A percentile compares a stretch with the other conserved stretches of the same genome.
These are phyloP conservation scores for Heliocidaris tuberculata DNA, from an alignment of 35 echinoderm and acorn worm species.

Conservation along the genomic window DNA sequence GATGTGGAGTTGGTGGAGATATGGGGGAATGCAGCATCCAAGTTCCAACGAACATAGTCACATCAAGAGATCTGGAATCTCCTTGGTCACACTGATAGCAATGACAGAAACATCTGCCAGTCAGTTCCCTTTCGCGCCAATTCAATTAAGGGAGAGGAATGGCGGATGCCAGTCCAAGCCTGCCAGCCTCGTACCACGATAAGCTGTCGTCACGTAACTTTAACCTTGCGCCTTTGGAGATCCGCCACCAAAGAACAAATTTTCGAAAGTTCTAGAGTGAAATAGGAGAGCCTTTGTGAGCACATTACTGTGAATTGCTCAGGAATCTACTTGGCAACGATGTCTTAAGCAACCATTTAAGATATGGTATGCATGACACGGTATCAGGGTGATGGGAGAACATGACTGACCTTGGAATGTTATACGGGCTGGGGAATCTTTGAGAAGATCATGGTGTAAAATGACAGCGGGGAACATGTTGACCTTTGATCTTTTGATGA, in stretches of 20 bases:
- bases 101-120: conserved; percentile 9
- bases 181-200: background rate
- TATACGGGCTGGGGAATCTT: background rate
- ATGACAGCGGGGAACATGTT: background rate
- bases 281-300: background rate
- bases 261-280: background rate
- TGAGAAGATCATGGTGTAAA: background rate
- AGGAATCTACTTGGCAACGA: background rate
- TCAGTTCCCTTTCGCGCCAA: conserved; percentile 20
- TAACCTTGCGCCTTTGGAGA: background rate
- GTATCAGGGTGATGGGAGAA: background rate
- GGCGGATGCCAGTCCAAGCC: background rate
- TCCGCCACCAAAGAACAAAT: background rate
- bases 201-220: background rate
- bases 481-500: background rate
- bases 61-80: background rate
- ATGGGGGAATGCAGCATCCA: background rate
- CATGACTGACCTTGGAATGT: background rate
- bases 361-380: background rate
- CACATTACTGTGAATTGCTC: background rate
- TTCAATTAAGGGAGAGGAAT: background rate
- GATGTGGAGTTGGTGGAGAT: background rate
- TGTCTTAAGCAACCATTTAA: background rate
- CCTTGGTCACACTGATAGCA: background rate
- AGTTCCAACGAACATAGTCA: conserved; percentile 29